These are phyloP conservation scores for Diploptera punctata DNA, from an alignment of 2,888 invertebrate species.

Conservation along the genomic window DNA sequence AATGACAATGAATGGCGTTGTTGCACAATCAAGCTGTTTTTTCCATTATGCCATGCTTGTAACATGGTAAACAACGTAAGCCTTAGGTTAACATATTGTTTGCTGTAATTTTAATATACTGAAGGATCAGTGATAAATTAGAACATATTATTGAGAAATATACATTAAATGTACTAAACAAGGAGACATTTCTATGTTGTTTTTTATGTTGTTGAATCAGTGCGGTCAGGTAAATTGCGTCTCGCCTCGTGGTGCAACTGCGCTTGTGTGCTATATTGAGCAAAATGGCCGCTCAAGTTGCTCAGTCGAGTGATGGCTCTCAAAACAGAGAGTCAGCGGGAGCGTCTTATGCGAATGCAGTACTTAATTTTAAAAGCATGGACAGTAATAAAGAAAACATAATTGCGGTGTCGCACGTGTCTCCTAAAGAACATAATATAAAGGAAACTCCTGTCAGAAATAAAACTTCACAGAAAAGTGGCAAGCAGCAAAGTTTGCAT, in stretches of 20 bases:
- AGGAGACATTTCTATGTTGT: conserved; percentile 17
- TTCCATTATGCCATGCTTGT: conserved; percentile 39
- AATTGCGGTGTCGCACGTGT: conserved; percentile 43
- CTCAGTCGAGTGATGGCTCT: conserved; percentile 39
- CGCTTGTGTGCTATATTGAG: conserved; percentile 34
- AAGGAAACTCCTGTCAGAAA: conserved; percentile 41
- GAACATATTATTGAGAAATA: neutral
- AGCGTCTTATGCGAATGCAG: conserved; percentile 74
- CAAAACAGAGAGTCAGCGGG: conserved; percentile 55
- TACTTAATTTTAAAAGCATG: conserved; percentile 67
- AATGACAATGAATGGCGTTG: neutral
- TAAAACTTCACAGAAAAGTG: conserved; percentile 38
- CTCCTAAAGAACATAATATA: conserved; percentile 35
- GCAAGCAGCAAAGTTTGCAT: conserved; percentile 30
- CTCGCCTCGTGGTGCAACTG: conserved; percentile 41
- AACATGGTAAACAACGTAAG: conserved; percentile 29
- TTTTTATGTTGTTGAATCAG: conserved; percentile 32
- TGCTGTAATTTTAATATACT: conserved; percentile 20
- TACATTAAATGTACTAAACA: neutral
- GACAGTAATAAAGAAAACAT: conserved; percentile 69
- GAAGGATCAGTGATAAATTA: neutral
- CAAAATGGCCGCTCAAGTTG: conserved; percentile 43
- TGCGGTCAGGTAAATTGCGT: conserved; percentile 33
- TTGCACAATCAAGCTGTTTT: neutral
- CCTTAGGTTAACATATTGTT: conserved; percentile 40